Evolutionary conservation across 2,888 invertebrate species (phyloP).

Genomic region (Rhopalosiphum nymphaeae): DNA sequence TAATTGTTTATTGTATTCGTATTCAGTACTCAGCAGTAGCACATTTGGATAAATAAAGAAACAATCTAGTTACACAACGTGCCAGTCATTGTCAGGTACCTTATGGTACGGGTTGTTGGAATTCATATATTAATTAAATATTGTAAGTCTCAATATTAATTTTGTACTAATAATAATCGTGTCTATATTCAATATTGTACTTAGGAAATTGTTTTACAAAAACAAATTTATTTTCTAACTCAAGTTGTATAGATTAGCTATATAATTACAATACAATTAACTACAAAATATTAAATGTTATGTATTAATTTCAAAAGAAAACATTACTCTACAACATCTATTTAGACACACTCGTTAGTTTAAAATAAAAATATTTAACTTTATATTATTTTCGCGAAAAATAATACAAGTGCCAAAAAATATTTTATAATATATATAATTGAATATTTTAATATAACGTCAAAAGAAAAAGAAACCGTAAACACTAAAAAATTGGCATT

Average conservation of each 20-base stretch:
- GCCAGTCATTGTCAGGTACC: neutral
- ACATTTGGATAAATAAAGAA: conserved; percentile 30
- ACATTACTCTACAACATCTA: neutral
- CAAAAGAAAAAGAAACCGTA: neutral
- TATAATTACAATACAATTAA: neutral
- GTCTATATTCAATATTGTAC: neutral
- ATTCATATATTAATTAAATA: neutral
- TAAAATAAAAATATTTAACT: neutral
- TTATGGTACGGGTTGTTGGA: neutral
- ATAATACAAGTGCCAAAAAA: neutral
- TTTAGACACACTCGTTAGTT: neutral
- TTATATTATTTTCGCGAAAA: neutral
- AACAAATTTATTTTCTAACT: neutral
- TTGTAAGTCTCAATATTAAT: neutral
- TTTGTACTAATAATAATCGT: neutral
- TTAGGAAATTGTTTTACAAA: neutral
- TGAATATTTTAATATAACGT: neutral
- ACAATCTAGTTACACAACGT: conserved; percentile 7
- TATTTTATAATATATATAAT: conserved; percentile 17
- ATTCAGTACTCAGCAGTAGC: neutral
- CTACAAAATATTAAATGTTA: neutral
- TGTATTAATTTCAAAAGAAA: neutral
- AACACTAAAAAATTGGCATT: neutral
- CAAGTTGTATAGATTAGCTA: neutral
- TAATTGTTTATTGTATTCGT: neutral